Percentiles rank a stretch among this genome's conserved stretches.
Evolutionary conservation across 2,888 invertebrate genomes (phyloP).

Genomic region (Meiosimyza platycephala): DNA sequence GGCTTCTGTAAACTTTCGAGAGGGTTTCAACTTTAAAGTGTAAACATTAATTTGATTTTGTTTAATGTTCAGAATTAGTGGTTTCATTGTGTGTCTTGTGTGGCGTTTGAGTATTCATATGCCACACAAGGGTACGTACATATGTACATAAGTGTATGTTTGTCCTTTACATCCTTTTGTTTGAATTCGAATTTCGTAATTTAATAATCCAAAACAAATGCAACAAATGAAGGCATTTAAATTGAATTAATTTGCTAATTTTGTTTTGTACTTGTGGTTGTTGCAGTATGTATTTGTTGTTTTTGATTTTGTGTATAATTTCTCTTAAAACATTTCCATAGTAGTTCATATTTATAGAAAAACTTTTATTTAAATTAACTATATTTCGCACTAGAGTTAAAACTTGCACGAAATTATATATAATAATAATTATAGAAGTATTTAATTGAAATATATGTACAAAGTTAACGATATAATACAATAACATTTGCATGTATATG

Average conservation of each 20-base stretch:
- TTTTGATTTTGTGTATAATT: too few relatives aligned
- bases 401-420: too few relatives aligned
- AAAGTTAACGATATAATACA: too few relatives aligned
- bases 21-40: slow-evolving; percentile 43
- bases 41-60: slow-evolving; percentile 63
- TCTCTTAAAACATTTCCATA: too few relatives aligned
- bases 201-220: slow-evolving; percentile 34
- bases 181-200: slow-evolving; percentile 24
- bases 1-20: background rate
- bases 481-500: too few relatives aligned
- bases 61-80: slow-evolving; percentile 63
- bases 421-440: too few relatives aligned
- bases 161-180: slow-evolving; percentile 13
- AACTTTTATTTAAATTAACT: too few relatives aligned
- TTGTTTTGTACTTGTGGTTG: too few relatives aligned
- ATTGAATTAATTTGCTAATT: slow-evolving; percentile 29
- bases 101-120: slow-evolving; percentile 1
- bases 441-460: too few relatives aligned
- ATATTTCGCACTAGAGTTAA: too few relatives aligned
- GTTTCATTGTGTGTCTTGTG: slow-evolving; percentile 57
- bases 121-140: background rate
- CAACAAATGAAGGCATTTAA: slow-evolving; percentile 39
- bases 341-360: too few relatives aligned
- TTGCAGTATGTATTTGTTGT: too few relatives aligned
- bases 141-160: slow-evolving; percentile 1